Base-by-base conservation (phyloP, 2,888 invertebrate species). In the Caenorhabditis plicata region DNA sequence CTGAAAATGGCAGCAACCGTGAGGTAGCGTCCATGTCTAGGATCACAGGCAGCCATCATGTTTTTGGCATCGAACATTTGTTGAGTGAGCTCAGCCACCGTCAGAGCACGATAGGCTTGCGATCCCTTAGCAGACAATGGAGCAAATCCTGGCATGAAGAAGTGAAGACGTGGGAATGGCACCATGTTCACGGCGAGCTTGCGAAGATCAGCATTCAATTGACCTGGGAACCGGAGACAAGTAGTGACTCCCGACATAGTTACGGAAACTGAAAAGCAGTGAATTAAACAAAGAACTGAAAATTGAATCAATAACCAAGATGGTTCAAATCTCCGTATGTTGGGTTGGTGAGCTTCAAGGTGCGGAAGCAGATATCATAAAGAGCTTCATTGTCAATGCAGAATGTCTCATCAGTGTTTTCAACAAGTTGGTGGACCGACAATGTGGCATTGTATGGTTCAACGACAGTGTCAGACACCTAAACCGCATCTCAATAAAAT, bases 281-380 rank as follows among this genome's bases (percentile, higher is more conserved):
- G n/a, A n/a, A n/a, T n/a, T n/a, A n/a, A n/a, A n/a, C n/a, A n/a
- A n/a, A n/a, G n/a, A n/a, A n/a, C n/a, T n/a, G n/a, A n/a, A n/a
- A n/a, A n/a, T n/a, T n/a, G n/a, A 25, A 41, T 17, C 15, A 41
- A 13, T 35, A 13, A 90, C 91, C 56, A 8, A 92, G 85, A 83
- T 92, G 85, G 82, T 92, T 92, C 57, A 92, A 85, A 82, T 92
- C 92, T 45, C 90, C 90, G 81, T 92, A 92, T 44, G 90, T 89
- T 17, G 92, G 92, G 76, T 89, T 84, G 47, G 82, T 81, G 51
- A 85, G 79, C 73, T 85, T 86, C 39, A 85, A 79, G 3, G 85
- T 86, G 49, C 85, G 78, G 81, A 85, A 85, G 80, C 85, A 86
- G 68, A 85, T 85, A 75, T 86, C 86, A 72, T 86, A 85, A 4